Base-by-base conservation (phyloP, 2,888 invertebrate genomes). In the Macrophya annulata region DNA sequence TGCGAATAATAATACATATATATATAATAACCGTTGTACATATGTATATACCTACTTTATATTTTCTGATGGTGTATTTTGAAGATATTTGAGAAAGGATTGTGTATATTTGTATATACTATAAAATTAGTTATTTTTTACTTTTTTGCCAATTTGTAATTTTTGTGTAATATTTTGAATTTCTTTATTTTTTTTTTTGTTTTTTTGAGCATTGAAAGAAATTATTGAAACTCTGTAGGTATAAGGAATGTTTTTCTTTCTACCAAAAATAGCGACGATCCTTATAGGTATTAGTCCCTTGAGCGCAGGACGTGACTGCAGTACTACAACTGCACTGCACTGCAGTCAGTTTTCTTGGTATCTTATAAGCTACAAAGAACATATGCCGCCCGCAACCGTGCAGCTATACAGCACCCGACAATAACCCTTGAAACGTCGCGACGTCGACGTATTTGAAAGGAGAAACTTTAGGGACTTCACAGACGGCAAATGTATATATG, bases 291-390 rank as follows among this genome's bases (percentile, higher is more conserved):
- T 21, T 8, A 62, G 21, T 62, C 25, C 25, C 62, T 25, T 12
- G 1, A 25, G 12, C 4, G 48, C 25, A 21, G 25, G 21, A 62
- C 62, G 62, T 62, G 62, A 21, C 31, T 31, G 31, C 31, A 31
- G 31, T 3, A 31, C 31, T 3, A 31, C 31, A 1, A 31, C 3
- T 1, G 31, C 62, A 25, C 62, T 55, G 62, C 25, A 25, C 62
- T 55, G 62, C 25, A 62, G 62, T 62, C 31, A 31, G 31, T 31
- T 31, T 62, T 62, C 62, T 62, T 12, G 25, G 62, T 62, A 62
- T 62, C n/a, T 55, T 55, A 62, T 25, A 62, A 62, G 62, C 62
- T 62, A 62, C 62, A 62, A 62, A 62, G 62, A 12, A 62, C 25
- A 25, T 62, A 25, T 62, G 25, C 62, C 62, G 62, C 62, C 62